These are phyloP conservation scores for Bradynema listronoti DNA, from an alignment of 1,140 invertebrate species.

Conservation along the genomic window DNA sequence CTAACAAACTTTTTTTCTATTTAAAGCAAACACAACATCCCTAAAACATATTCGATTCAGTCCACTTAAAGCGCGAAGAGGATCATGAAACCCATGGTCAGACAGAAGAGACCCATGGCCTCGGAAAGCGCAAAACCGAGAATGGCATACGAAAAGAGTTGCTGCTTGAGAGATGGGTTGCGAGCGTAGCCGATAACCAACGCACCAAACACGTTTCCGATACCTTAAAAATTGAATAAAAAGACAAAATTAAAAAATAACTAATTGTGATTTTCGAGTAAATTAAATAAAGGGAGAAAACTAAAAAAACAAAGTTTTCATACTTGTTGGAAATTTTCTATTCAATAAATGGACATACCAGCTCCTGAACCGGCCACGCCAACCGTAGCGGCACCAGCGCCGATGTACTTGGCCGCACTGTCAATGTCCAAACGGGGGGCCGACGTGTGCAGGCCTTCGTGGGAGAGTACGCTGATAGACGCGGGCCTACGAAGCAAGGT, in stretches of 20 bases:
- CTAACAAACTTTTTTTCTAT: too few relatives aligned
- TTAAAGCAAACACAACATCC: too few relatives aligned
- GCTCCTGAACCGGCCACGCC: slow-evolving; percentile 87
- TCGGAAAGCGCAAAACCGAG: slow-evolving; percentile 87
- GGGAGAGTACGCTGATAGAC: slow-evolving; percentile 9
- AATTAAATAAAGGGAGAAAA: too few relatives aligned
- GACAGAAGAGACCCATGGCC: slow-evolving; percentile 99
- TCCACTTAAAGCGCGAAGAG: slow-evolving; percentile 98
- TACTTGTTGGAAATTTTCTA: too few relatives aligned
- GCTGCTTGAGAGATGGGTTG: slow-evolving; percentile 94
- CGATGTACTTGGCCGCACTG: slow-evolving; percentile 99
- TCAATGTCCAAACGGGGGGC: slow-evolving; percentile 89
- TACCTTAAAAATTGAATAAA: too few relatives aligned
- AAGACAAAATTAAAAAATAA: too few relatives aligned
- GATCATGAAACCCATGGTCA: slow-evolving; percentile 99
- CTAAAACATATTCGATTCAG: too few relatives aligned
- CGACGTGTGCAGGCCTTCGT: slow-evolving; percentile 9
- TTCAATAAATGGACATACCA: too few relatives aligned
- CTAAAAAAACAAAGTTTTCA: too few relatives aligned
- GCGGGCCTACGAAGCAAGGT: too few relatives aligned
- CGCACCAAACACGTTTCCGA: slow-evolving; percentile 94
- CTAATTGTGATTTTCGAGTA: too few relatives aligned
- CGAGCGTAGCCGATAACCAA: slow-evolving; percentile 66
- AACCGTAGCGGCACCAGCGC: slow-evolving; percentile 97
- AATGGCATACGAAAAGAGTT: slow-evolving; percentile 70